Evolutionary conservation across 2,113 vertebrate genomes (phyloP).

Genomic region (Gadus macrocephalus): DNA sequence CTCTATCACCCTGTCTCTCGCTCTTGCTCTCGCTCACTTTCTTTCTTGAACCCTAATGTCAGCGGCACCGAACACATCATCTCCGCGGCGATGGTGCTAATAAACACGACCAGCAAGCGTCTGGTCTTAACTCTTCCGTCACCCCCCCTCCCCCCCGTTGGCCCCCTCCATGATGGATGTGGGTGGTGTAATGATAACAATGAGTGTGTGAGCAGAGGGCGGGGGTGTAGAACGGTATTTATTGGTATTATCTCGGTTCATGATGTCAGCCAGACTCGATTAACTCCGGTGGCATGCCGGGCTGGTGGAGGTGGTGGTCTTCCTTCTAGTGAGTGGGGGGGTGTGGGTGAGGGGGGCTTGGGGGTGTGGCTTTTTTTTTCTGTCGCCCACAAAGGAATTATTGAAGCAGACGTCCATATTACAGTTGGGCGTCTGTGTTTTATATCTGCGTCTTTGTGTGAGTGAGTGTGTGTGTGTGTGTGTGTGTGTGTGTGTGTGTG

Average conservation of each 20-base stretch:
- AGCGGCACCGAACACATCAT: no score
- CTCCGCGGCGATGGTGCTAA: not conserved
- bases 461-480: no score
- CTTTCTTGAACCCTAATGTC: no score
- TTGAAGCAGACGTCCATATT: conserved; percentile 57
- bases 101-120: conserved; percentile 26
- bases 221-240: conserved; percentile 41
- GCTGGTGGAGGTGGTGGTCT: conserved; percentile 59
- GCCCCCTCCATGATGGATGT: conserved; percentile 44
- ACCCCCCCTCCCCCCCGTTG: conserved; percentile 10
- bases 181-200: conserved; percentile 55
- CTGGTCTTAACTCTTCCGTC: conserved; percentile 44
- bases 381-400: conserved; percentile 56
- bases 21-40: no score
- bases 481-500: no score
- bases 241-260: conserved; percentile 67
- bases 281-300: conserved; percentile 57
- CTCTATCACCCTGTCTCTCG: no score
- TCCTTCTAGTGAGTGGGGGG: conserved; percentile 57
- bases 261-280: conserved; percentile 64
- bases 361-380: conserved; percentile 50
- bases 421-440: conserved; percentile 34
- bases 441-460: no score
- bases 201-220: conserved; percentile 31
- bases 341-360: conserved; percentile 31